Base-by-base conservation (phyloP, 1,140 invertebrate genomes). In the Apis laboriosa region DNA sequence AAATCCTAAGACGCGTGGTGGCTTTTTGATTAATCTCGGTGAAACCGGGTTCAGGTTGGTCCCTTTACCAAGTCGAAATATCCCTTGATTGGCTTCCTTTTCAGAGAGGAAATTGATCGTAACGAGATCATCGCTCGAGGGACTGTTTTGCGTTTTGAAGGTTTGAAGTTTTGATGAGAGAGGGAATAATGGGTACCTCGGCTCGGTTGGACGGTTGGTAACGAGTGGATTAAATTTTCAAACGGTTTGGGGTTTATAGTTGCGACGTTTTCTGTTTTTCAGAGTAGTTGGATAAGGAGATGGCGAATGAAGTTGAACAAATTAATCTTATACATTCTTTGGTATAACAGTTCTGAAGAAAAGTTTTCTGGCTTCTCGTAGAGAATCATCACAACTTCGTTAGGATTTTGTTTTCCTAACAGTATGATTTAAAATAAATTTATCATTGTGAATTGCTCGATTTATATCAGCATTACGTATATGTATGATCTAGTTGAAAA, bases 1-100 rank as follows among this genome's bases (percentile, higher is more conserved):
- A 63, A 53, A 43, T 77, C 24, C 64, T n/a, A 1, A 21, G 68
- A 43, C n/a, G 9, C 49, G 28, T 9, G 58, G 9, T n/a, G 21
- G 34, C 2, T 80, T 80, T 80, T 49, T 49, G 21, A 56, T 73
- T 72, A 73, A 64, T 74, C 13, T 11, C 13, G 7, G 55, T 17
- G 15, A 24, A 24, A 28, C 24, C 13, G 51, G 34, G 34, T 7
- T 43, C 34, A 43, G 43, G 1, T 9, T 12, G 63, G n/a, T 51
- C 13, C 21, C 43, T 53, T 66, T 9, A n/a, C 43, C 49, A 21
- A 2, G 19, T 11, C 19, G 9, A 0, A 9, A 5, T 49, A 9
- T 51, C 49, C 21, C 67, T 72, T 15, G 24, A 60, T 53, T 64
- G 49, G 60, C 49, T 74, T 55, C 61, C 17, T 34, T 9, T 64